phyloP scores from a whole-genome alignment of 30 jellyfish, hydroid and myxozoan genomes.

The Cassiopea andromeda region DNA sequence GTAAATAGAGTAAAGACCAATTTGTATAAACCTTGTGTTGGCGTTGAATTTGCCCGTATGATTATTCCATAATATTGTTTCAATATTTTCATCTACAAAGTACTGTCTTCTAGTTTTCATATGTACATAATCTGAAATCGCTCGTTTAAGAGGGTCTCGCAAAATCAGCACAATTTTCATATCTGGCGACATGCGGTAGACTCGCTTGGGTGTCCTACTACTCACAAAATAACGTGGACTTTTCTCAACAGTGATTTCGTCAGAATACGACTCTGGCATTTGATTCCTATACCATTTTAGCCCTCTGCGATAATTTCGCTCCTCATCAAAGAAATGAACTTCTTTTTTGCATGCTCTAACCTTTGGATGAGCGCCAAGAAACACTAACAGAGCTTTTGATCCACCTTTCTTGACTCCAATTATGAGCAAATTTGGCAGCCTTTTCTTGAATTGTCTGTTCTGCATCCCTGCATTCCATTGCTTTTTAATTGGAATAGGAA shows the following conservation, averaged over 20 bases:
- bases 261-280: conserved; percentile 86
- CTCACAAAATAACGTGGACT: conserved; percentile 87
- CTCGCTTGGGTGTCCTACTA: conserved; percentile 74
- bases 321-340: conserved; percentile 88
- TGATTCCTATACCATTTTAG: conserved; percentile 62
- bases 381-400: conserved; percentile 86
- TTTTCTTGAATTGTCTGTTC: conserved; percentile 5
- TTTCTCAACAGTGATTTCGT: conserved; percentile 87
- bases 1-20: conserved; percentile 70
- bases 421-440: conserved; percentile 84
- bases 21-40: conserved; percentile 28
- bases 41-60: conserved; percentile 24
- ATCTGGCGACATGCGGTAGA: conserved; percentile 65
- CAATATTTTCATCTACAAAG: conserved; percentile 23
- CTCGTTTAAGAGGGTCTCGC: conserved; percentile 90
- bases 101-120: conserved; percentile 61
- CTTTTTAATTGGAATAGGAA: background rate
- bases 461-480: background rate
- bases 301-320: conserved; percentile 62
- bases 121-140: conserved; percentile 90
- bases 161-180: conserved; percentile 74
- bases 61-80: conserved; percentile 25
- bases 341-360: conserved; percentile 78
- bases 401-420: conserved; percentile 97
- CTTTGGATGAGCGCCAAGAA: conserved; percentile 81